Percentiles rank a stretch among this genome's conserved stretches.
Conservation (phyloP, 2,797 vertebrate species). For the Sparidentex hasta region DNA sequence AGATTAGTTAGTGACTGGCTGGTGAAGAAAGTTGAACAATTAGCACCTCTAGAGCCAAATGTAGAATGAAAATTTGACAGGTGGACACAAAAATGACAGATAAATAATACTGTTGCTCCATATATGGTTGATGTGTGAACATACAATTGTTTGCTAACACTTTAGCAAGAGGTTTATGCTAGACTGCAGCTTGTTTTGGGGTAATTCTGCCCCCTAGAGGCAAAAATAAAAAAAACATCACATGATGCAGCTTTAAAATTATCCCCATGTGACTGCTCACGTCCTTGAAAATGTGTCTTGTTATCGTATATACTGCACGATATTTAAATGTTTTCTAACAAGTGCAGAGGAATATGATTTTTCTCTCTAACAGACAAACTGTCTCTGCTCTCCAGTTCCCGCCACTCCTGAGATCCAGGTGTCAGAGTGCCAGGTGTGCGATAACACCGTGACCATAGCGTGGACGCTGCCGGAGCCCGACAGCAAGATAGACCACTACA, state of each 20-base stretch:
- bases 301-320: not conserved
- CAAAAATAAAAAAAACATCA: not conserved
- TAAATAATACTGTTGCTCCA: not conserved
- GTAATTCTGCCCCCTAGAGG: conserved; percentile 42
- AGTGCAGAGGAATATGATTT: not conserved
- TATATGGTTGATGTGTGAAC: not conserved
- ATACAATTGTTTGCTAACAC: not conserved
- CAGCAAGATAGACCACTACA: conserved; percentile 95
- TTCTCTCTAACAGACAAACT: not conserved
- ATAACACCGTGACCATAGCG: conserved; percentile 90
- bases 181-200: not conserved
- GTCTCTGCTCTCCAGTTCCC: conserved; percentile 85
- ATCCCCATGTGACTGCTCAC: too few relatives aligned
- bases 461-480: conserved; percentile 92
- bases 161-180: not conserved
- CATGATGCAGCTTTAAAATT: not conserved
- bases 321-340: fast-evolving
- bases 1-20: not conserved
- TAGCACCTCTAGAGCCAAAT: not conserved
- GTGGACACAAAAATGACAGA: not conserved
- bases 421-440: conserved; percentile 92
- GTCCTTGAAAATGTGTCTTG: too few relatives aligned
- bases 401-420: conserved; percentile 91
- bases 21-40: not conserved
- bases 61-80: not conserved